phyloP scores from a whole-genome alignment of 2,797 vertebrate genomes.

The Hyperoplus lanceolatus region DNA sequence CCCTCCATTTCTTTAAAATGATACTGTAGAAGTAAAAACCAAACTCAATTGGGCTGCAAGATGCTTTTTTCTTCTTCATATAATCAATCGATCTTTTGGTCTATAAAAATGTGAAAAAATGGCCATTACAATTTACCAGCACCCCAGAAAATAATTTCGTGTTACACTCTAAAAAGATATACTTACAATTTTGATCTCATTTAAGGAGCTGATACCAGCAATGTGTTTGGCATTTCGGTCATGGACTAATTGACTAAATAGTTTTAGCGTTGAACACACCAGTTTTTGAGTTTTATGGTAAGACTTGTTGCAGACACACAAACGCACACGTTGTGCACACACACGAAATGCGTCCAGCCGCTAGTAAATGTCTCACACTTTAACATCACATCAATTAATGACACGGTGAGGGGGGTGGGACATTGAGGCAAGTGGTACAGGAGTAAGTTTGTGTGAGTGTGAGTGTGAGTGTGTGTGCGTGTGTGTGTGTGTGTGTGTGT shows the following conservation, averaged over 20 bases:
- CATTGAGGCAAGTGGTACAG: constrained; percentile 10
- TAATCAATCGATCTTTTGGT: neutral
- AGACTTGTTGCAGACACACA: neutral
- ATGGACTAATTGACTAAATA: neutral
- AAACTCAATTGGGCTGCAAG: neutral
- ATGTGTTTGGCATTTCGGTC: constrained; percentile 15
- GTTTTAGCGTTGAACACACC: constrained; percentile 2
- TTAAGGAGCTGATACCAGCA: constrained; percentile 16
- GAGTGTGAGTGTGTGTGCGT: constrained; percentile 11
- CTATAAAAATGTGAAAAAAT: constrained; percentile 1
- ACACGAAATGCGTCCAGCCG: neutral
- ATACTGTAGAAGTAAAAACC: constrained; percentile 30
- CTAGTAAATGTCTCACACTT: constrained; percentile 46
- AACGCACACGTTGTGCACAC: neutral
- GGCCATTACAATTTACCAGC: neutral
- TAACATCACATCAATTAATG: constrained; percentile 52
- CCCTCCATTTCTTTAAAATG: constrained; percentile 30
- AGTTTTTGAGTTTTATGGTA: constrained; percentile 11
- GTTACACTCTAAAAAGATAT: no score
- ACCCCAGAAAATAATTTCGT: neutral
- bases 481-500: constrained; percentile 20
- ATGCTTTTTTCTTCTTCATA: neutral
- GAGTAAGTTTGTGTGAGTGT: constrained; percentile 64
- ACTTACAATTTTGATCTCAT: neutral
- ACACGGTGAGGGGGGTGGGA: constrained; percentile 9